phyloP scores from a whole-genome alignment of 2,888 invertebrate genomes.

The Hyles lineata region DNA sequence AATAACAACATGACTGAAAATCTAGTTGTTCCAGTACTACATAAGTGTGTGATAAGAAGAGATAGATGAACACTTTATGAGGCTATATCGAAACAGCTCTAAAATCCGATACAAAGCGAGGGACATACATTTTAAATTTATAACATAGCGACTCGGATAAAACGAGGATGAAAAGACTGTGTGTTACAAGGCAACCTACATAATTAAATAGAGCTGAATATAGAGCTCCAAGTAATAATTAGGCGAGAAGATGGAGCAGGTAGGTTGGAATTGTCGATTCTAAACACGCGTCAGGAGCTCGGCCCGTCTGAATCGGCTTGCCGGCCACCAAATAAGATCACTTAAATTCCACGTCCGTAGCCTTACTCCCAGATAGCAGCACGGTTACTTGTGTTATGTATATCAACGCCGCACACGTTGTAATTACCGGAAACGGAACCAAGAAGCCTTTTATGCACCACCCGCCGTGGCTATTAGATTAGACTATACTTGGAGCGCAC shows the following conservation, averaged over 20 bases:
- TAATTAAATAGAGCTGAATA: constrained; percentile 62
- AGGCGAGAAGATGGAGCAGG: constrained; percentile 65
- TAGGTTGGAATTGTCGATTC: constrained; percentile 73
- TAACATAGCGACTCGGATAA: neutral
- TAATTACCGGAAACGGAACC: constrained; percentile 78
- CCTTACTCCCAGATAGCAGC: constrained; percentile 72
- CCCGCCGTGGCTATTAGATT: constrained; percentile 22
- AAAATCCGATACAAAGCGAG: neutral
- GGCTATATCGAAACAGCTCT: too few relatives aligned
- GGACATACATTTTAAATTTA: neutral
- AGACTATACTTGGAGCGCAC: constrained; percentile 38
- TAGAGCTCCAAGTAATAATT: constrained; percentile 68
- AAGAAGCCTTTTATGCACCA: constrained; percentile 65
- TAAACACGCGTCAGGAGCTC: constrained; percentile 66
- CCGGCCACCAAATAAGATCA: constrained; percentile 77
- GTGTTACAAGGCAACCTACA: constrained; percentile 8
- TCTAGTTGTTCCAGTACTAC: too few relatives aligned
- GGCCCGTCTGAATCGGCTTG: constrained; percentile 69
- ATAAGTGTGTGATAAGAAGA: too few relatives aligned
- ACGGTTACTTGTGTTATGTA: constrained; percentile 72
- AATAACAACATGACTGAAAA: too few relatives aligned
- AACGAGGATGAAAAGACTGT: neutral
- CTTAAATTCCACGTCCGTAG: constrained; percentile 80
- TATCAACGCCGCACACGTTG: constrained; percentile 68
- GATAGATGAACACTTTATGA: too few relatives aligned